Base-by-base conservation (phyloP, 2,113 vertebrate species). In the Aldabrachelys gigantea region DNA sequence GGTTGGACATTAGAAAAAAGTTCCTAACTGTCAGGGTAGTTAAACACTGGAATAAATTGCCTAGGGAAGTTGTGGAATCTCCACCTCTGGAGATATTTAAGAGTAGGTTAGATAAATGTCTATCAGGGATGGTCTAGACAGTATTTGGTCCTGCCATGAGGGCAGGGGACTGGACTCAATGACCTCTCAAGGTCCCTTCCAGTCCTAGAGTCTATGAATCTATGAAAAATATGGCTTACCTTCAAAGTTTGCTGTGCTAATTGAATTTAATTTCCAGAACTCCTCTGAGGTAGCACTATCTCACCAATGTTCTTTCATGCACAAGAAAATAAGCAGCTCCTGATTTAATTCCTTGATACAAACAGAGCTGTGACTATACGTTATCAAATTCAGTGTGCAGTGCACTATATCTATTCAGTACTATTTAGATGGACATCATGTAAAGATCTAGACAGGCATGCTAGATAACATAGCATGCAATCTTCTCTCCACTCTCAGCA, bases 381-480 rank as follows among this genome's bases (percentile, higher is more conserved):
- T 90, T 89, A 85, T 57, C 94, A 83, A 93, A 89, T 92, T 72
- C 12, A 90, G 76, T 87, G 85, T 38, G 85, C 78, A 82, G 12
- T 53, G 10, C 44, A 44, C 44, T 27, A 8, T 8, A 47, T 78
- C 38, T 78, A 6, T 78, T 78, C 53, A 54, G 53, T 54, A 54
- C 29, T 62, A 72, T n/a, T 38, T 72, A 38, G 8, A 38, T 72
- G n/a, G 65, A 38, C 65, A 38, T 72, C n/a, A 38, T 72, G 35
- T 21, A 72, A 72, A 72, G 17, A 72, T 19, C n/a, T 38, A 72
- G 19, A 38, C n/a, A 72, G 65, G 19, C n/a, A 72, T 9, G 6
- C 21, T 38, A 21, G 35, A 69, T 69, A n/a, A 69, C 65, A 69
- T 38, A 69, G 16, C 65, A 38, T n/a, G 35, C 31, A 38, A 69